Evolutionary conservation across 2,888 invertebrate species (phyloP), one percentile per base, ranked within the genome.

Genomic region (Troides helena): DNA sequence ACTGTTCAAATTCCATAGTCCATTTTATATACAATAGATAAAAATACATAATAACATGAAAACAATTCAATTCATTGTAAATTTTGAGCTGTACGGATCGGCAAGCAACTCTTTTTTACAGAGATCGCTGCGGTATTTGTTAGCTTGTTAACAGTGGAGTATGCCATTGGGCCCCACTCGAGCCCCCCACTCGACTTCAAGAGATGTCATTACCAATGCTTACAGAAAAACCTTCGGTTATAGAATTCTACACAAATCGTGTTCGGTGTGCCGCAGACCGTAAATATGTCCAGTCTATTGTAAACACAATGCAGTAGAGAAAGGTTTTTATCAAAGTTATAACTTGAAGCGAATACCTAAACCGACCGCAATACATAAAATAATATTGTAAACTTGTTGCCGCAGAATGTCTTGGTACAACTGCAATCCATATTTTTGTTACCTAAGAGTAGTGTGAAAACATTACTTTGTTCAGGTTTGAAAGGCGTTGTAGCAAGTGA

Each of bases 131-230:
- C 77, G 74, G 73, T 75, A 74, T 77, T 77, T 71, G 70, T 74
- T 75, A 77, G 72, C 72, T 69, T 76, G 76, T 76, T 76, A 72
- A 77, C 71, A 53, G 39, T 66, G 57, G 53, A 70, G 70, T 66
- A 59, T 43, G 62, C 62, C 66, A 78, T 79, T 74, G 75, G 75
- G 76, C 74, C 75, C 75, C 78, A 77, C 83, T 84, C 73, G 77
- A 81, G 77, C 73, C 67, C 71, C 4, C 76, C 72, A 74, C 75
- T 77, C 75, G 75, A 80, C 77, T 78, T 85, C 81, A 78, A 84
- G 84, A 75, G 80, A 76, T 80, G 82, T 83, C 83, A 83, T 85
- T 86, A 86, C 81, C 80, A 79, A 80, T 80, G 80, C 80, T 81
- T 79, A 76, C 78, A 67, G 72, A 84, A 81, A 85, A 81, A 78